Evolutionary conservation across 1,140 invertebrate species (phyloP).

Genomic region (Scaptomyza hsui): DNA sequence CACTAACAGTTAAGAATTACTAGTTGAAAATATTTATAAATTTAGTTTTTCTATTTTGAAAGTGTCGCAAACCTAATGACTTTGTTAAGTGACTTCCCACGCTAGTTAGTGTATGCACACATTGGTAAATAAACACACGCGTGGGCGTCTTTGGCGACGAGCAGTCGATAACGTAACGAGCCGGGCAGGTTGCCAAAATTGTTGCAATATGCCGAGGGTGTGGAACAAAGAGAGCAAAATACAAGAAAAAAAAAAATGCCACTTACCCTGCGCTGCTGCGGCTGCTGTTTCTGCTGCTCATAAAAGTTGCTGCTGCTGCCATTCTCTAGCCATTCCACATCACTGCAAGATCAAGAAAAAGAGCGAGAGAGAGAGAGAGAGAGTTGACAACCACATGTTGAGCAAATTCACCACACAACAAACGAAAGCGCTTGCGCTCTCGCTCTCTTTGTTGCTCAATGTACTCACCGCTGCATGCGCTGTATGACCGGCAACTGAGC

Average conservation of each 20-base stretch:
- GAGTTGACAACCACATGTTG: slow-evolving; percentile 68
- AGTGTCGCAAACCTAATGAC: not conserved
- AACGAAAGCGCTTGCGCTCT: slow-evolving; percentile 31
- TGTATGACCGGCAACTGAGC: slow-evolving; percentile 88
- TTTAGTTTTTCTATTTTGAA: slow-evolving; percentile 7
- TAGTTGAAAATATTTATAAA: not conserved
- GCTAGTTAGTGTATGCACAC: slow-evolving; percentile 32
- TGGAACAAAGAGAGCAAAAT: not conserved
- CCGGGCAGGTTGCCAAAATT: slow-evolving; percentile 73
- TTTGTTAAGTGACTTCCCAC: not conserved
- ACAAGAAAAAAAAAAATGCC: slow-evolving; percentile 1
- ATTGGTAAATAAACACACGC: slow-evolving; percentile 64
- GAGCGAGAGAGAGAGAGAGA: slow-evolving; percentile 23
- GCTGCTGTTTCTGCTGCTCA: slow-evolving; percentile 62
- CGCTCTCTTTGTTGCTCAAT: not conserved
- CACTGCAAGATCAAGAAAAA: slow-evolving; percentile 61
- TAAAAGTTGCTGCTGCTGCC: slow-evolving; percentile 69
- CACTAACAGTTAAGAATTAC: not conserved
- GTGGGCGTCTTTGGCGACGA: slow-evolving; percentile 56
- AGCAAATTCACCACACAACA: slow-evolving; percentile 77
- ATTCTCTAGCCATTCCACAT: slow-evolving; percentile 72
- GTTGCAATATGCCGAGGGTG: slow-evolving; percentile 60
- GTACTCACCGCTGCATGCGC: slow-evolving; percentile 83
- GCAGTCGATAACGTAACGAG: slow-evolving; percentile 67
- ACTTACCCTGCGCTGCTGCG: slow-evolving; percentile 68